Conservation (phyloP, 2,888 invertebrate species). For the Colletes collaris region DNA sequence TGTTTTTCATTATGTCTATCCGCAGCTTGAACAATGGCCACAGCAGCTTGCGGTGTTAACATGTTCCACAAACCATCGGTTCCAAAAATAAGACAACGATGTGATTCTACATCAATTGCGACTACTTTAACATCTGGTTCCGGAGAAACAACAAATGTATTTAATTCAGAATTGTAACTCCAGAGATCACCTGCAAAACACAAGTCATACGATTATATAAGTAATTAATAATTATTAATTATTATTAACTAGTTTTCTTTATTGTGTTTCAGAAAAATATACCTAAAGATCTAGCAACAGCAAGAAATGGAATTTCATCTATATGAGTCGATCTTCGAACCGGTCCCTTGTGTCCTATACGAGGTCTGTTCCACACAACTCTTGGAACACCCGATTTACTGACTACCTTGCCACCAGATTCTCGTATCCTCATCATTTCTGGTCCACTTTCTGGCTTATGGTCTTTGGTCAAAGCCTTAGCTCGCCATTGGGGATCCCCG, state of each 20-base stretch:
- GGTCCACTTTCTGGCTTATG: constrained; percentile 96
- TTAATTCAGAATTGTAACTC: constrained; percentile 96
- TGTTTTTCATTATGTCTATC: constrained; percentile 91
- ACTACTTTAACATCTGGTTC: constrained; percentile 97
- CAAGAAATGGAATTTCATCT: constrained; percentile 97
- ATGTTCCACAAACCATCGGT: constrained; percentile 99
- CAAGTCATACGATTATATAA: background rate
- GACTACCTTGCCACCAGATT: constrained; percentile 92
- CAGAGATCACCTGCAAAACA: constrained; percentile 92
- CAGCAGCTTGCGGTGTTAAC: constrained; percentile 92
- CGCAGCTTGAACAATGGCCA: constrained; percentile 92
- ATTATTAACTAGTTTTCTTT: background rate
- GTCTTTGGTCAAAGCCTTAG: constrained; percentile 93
- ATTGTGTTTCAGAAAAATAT: constrained; percentile 27
- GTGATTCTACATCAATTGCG: constrained; percentile 87
- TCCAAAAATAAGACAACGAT: constrained; percentile 95
- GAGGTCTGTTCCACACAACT: constrained; percentile 98
- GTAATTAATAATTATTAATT: no score
- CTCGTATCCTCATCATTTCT: constrained; percentile 93
- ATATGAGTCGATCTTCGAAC: constrained; percentile 94
- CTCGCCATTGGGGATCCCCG: constrained; percentile 89
- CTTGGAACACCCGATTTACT: constrained; percentile 94
- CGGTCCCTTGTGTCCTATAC: constrained; percentile 93
- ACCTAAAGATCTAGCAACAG: constrained; percentile 97
- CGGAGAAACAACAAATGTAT: constrained; percentile 98